phyloP scores from a whole-genome alignment of 1,140 invertebrate genomes.

The Calephelis virginiensis region DNA sequence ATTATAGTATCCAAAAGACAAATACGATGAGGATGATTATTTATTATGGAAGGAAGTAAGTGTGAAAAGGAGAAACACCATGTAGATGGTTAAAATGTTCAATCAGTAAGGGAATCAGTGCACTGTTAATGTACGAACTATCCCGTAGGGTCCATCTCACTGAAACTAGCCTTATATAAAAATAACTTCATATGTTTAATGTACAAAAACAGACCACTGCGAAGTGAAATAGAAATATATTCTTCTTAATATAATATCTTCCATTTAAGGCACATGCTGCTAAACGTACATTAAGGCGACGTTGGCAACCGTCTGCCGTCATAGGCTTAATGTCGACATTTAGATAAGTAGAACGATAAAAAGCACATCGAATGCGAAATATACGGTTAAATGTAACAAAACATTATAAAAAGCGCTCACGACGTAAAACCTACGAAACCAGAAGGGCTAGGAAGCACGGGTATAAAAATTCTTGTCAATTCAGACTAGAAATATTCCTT shows the following conservation, averaged over 20 bases:
- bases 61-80: neutral
- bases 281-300: slow-evolving; percentile 17
- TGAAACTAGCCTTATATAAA: slow-evolving; percentile 12
- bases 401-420: slow-evolving; percentile 4
- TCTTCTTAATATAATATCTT: slow-evolving; percentile 10
- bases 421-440: neutral
- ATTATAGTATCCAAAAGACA: neutral
- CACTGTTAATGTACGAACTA: slow-evolving; percentile 28
- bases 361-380: slow-evolving; percentile 7
- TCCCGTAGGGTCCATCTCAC: neutral
- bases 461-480: no score
- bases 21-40: neutral
- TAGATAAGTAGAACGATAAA: slow-evolving; percentile 10
- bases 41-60: neutral
- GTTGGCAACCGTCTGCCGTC: neutral
- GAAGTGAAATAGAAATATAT: slow-evolving; percentile 14
- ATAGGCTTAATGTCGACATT: slow-evolving; percentile 5
- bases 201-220: slow-evolving; percentile 26
- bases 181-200: slow-evolving; percentile 19
- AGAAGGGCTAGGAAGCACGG: neutral
- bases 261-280: slow-evolving; percentile 27
- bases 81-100: slow-evolving; percentile 1
- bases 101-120: slow-evolving; percentile 11
- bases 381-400: neutral
- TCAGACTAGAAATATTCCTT: no score